Conservation (phyloP, 1,140 invertebrate species). For the Apis dorsata region DNA sequence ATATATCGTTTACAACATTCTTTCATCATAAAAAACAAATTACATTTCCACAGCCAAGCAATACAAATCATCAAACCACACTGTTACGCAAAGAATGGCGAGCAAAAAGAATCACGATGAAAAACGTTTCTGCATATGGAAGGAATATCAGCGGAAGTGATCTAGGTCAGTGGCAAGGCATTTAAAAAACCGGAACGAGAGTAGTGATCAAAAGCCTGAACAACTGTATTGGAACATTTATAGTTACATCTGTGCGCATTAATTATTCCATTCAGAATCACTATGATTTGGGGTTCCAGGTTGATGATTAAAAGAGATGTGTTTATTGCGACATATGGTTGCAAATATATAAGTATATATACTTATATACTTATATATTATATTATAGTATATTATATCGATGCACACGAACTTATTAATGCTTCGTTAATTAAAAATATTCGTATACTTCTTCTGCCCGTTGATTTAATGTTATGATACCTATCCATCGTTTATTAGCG, state of each 20-base stretch:
- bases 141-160: not conserved
- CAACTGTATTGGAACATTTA: conserved; percentile 16
- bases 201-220: not conserved
- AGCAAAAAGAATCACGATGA: not conserved
- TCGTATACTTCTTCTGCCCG: conserved; percentile 46
- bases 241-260: conserved; percentile 28
- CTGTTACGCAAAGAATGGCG: not conserved
- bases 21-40: not conserved
- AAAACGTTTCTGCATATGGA: not conserved
- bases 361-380: no score
- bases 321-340: conserved; percentile 55
- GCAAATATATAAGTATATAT: conserved; percentile 48
- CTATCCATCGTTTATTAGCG: conserved; percentile 50
- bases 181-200: conserved; percentile 8
- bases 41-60: not conserved
- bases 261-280: conserved; percentile 53
- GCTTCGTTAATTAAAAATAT: conserved; percentile 63
- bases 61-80: not conserved
- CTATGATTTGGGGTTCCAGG: conserved; percentile 34
- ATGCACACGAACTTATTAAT: conserved; percentile 31
- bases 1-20: not conserved
- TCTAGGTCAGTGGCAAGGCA: not conserved
- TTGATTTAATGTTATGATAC: conserved; percentile 56
- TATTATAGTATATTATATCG: conserved; percentile 48
- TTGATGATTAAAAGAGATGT: conserved; percentile 45